Evolutionary conservation across 1,140 invertebrate genomes (phyloP).

Genomic region (Danaus plexippus): DNA sequence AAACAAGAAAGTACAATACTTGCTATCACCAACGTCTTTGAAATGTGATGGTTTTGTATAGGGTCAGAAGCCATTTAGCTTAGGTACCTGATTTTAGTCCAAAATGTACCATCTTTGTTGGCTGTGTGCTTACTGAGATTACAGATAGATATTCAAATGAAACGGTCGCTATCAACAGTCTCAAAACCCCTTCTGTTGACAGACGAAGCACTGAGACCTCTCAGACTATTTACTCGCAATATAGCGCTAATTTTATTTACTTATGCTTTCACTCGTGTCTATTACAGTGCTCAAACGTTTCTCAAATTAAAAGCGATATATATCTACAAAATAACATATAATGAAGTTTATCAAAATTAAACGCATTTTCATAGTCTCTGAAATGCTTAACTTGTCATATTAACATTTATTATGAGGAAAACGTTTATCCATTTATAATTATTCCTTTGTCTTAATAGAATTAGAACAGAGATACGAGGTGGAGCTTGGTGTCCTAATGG

Average conservation of each 20-base stretch:
- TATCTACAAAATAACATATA: not conserved
- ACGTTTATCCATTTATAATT: no score
- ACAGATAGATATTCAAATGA: slow-evolving; percentile 51
- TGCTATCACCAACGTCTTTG: slow-evolving; percentile 41
- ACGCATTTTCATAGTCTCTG: no score
- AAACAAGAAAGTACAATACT: slow-evolving; percentile 55
- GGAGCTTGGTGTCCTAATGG: slow-evolving; percentile 95
- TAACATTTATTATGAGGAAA: no score
- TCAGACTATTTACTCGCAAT: slow-evolving; percentile 36
- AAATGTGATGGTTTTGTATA: slow-evolving; percentile 39
- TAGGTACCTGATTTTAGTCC: slow-evolving; percentile 45
- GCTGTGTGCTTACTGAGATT: slow-evolving; percentile 40
- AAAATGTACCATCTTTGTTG: slow-evolving; percentile 48
- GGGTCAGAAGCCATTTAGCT: slow-evolving; percentile 49
- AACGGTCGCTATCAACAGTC: slow-evolving; percentile 26
- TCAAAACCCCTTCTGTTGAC: slow-evolving; percentile 31
- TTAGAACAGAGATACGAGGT: slow-evolving; percentile 88
- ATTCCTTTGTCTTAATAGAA: slow-evolving; percentile 69
- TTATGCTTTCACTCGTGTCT: slow-evolving; percentile 22
- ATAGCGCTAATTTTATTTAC: slow-evolving; percentile 43
- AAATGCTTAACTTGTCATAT: no score
- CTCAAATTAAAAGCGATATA: not conserved
- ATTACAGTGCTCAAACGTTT: slow-evolving; percentile 1
- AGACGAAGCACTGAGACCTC: slow-evolving; percentile 36
- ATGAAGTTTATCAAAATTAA: no score